These are phyloP conservation scores for Siniperca scherzeri DNA, from an alignment of 2,797 vertebrate species.

Conservation along the genomic window DNA sequence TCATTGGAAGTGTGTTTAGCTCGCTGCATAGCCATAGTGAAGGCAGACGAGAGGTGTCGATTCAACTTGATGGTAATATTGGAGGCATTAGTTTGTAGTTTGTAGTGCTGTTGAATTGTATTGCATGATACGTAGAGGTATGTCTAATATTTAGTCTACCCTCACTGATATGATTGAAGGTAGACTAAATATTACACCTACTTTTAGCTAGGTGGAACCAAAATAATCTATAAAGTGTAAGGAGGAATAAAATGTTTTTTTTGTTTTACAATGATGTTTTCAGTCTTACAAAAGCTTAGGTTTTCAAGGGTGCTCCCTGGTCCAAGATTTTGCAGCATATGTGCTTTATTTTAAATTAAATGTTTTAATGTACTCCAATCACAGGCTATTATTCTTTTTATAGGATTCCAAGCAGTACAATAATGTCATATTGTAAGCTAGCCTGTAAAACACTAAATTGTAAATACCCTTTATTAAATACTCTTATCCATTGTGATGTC, in stretches of 20 bases:
- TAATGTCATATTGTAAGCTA: neutral
- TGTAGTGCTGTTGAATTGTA: neutral
- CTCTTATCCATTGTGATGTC: no score
- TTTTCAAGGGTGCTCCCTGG: no score
- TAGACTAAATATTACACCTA: neutral
- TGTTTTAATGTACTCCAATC: no score
- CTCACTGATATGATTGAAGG: neutral
- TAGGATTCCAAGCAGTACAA: neutral
- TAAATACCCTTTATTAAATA: neutral
- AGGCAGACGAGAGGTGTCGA: neutral
- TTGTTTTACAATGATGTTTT: no score
- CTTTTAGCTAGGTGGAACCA: neutral
- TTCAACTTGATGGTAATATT: neutral
- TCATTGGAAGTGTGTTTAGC: neutral
- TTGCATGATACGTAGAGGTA: no score
- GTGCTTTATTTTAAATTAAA: no score
- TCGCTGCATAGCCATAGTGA: neutral
- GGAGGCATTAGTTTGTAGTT: neutral
- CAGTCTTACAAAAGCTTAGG: no score
- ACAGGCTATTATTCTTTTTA: neutral
- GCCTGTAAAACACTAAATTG: neutral
- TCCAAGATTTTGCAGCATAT: no score
- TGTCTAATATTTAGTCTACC: neutral
- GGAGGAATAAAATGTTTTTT: no score
- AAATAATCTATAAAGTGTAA: neutral